Conservation (phyloP, 2,113 vertebrate genomes). For the Sardina pilchardus region DNA sequence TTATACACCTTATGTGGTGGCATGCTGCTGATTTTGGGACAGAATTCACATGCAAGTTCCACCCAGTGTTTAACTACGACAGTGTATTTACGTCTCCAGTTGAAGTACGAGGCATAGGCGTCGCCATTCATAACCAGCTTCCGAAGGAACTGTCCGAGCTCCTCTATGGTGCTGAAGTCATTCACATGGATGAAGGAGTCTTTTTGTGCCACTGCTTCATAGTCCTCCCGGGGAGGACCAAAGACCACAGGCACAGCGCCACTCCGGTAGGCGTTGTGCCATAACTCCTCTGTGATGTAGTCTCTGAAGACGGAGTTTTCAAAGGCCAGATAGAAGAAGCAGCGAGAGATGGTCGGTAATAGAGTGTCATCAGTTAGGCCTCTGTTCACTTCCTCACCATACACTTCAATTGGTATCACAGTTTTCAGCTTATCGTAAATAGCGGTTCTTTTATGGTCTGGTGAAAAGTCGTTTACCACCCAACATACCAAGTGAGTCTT, state of each 20-base stretch:
- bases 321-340: conserved; percentile 90
- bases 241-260: conserved; percentile 84
- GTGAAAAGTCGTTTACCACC: conserved; percentile 85
- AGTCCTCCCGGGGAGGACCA: conserved; percentile 77
- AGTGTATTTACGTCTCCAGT: too few relatives aligned
- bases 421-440: conserved; percentile 72
- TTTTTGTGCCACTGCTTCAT: conserved; percentile 76
- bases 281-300: conserved; percentile 95
- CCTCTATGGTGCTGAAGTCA: conserved; percentile 69
- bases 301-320: conserved; percentile 84
- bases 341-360: conserved; percentile 75
- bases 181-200: conserved; percentile 63
- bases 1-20: too few relatives aligned
- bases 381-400: conserved; percentile 65
- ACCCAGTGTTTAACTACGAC: too few relatives aligned
- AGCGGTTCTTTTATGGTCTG: conserved; percentile 69
- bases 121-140: conserved; percentile 66
- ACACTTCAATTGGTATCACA: conserved; percentile 74
- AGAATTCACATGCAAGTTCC: too few relatives aligned
- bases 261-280: conserved; percentile 79
- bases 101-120: conserved; percentile 56
- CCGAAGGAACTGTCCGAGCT: conserved; percentile 74
- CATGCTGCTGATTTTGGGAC: too few relatives aligned
- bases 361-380: conserved; percentile 64
- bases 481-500: conserved; percentile 81